A percentile compares a stretch with the other conserved stretches of the same genome.
Conservation (phyloP, 2,888 invertebrate genomes). For the Nycteola revayana region DNA sequence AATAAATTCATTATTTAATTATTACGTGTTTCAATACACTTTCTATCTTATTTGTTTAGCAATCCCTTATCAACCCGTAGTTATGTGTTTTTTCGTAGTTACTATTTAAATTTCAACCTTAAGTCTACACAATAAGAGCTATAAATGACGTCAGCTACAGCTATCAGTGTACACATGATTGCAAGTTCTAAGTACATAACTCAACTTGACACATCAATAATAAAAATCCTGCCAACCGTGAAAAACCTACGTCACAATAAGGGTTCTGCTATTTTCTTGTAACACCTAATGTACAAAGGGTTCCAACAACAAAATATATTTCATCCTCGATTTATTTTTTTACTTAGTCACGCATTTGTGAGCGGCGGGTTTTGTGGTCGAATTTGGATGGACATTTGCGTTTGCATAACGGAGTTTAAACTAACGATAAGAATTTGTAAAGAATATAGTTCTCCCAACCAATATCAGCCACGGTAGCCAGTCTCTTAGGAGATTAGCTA, state of each 20-base stretch:
- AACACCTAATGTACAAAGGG: conserved; percentile 25
- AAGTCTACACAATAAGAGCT: background rate
- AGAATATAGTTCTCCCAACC: too few relatives aligned
- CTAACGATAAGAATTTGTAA: too few relatives aligned
- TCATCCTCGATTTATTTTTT: conserved; percentile 25
- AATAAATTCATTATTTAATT: too few relatives aligned
- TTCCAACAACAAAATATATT: conserved; percentile 22
- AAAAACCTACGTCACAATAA: conserved; percentile 30
- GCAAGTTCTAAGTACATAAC: conserved; percentile 26
- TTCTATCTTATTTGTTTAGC: too few relatives aligned
- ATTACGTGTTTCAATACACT: too few relatives aligned
- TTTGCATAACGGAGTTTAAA: conserved; percentile 2
- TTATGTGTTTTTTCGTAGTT: too few relatives aligned
- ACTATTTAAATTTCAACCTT: background rate
- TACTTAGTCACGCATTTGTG: conserved; percentile 20
- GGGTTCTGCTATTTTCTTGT: conserved; percentile 34
- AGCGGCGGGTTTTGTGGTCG: conserved; percentile 6
- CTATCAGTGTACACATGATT: conserved; percentile 1
- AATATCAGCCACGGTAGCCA: too few relatives aligned
- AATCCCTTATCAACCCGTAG: too few relatives aligned
- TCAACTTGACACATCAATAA: conserved; percentile 39
- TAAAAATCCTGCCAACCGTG: conserved; percentile 29
- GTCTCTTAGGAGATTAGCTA: too few relatives aligned
- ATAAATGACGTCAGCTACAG: background rate
- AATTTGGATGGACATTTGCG: conserved; percentile 28